Conservation (phyloP, 2,888 invertebrate species). For the Hylaea fasciaria region DNA sequence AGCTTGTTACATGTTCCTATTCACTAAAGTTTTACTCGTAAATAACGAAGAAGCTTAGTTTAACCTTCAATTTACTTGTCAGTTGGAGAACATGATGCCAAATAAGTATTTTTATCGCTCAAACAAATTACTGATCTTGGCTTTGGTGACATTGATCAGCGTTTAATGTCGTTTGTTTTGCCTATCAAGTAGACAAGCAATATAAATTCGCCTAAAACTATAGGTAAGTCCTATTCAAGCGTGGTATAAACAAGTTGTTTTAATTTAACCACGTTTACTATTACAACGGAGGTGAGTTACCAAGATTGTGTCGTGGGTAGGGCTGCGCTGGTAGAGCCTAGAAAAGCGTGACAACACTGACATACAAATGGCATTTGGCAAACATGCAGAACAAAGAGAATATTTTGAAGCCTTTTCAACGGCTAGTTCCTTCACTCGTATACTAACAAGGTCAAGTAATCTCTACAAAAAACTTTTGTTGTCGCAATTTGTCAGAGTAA, state of each 20-base stretch:
- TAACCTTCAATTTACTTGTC: no score
- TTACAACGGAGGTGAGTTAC: constrained; percentile 1
- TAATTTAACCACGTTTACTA: constrained; percentile 7
- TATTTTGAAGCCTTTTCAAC: constrained; percentile 60
- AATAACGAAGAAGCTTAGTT: no score
- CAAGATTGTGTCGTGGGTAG: constrained; percentile 7
- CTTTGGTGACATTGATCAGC: neutral
- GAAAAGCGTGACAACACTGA: constrained; percentile 61
- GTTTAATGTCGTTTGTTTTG: neutral
- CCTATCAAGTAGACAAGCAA: neutral
- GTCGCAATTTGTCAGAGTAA: constrained; percentile 41
- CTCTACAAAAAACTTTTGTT: constrained; percentile 42
- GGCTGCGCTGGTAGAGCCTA: constrained; percentile 13
- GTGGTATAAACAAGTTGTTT: neutral
- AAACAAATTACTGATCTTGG: no score
- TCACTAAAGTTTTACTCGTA: no score
- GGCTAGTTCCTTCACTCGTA: constrained; percentile 58
- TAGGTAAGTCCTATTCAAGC: neutral
- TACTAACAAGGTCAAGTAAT: constrained; percentile 60
- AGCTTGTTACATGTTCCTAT: no score
- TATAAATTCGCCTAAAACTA: neutral
- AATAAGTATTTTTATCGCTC: neutral
- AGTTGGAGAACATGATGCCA: no score
- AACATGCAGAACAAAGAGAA: constrained; percentile 65
- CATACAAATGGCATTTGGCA: constrained; percentile 71